phyloP scores from a whole-genome alignment of 2,113 vertebrate genomes.

The Ariopsis seemanni region DNA sequence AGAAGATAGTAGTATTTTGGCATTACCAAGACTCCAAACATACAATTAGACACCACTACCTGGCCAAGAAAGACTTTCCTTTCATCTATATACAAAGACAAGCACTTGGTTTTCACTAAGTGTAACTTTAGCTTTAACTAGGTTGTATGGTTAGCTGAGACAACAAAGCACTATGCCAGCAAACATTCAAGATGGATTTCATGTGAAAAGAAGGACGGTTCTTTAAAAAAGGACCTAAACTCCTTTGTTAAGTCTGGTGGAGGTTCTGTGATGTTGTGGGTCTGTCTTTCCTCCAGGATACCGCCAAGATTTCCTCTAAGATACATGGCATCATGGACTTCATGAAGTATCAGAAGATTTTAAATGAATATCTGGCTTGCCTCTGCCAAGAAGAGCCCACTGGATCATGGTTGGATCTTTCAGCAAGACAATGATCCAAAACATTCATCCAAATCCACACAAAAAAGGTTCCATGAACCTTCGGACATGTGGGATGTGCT shows the following conservation, averaged over 20 bases:
- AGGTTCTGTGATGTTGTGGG: background rate
- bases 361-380: background rate
- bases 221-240: background rate
- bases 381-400: background rate
- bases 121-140: background rate
- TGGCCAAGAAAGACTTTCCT: background rate
- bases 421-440: background rate
- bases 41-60: background rate
- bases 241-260: background rate
- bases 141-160: background rate
- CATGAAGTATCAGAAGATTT: background rate
- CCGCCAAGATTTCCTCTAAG: background rate
- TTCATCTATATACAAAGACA: background rate
- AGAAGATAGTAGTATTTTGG: background rate
- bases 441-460: background rate
- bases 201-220: background rate
- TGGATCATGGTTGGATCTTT: background rate
- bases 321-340: background rate
- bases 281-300: background rate
- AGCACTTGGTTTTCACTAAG: background rate
- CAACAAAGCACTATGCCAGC: background rate
- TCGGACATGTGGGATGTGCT: background rate
- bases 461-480: background rate
- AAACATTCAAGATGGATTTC: background rate
- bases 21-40: background rate